Conservation (phyloP, 2,888 invertebrate species). For the Ephialtes manifestator region DNA sequence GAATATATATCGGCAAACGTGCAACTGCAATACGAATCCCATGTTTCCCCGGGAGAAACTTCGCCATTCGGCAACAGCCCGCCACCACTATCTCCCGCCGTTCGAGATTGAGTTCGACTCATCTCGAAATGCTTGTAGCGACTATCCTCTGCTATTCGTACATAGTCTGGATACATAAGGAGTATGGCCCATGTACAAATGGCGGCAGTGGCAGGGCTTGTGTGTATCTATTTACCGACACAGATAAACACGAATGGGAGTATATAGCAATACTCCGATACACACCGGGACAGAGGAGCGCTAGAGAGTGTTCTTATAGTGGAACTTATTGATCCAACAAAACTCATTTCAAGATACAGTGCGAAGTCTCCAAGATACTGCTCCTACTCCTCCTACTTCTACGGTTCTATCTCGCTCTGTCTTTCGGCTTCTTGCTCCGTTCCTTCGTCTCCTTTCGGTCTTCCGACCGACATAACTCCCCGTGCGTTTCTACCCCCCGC, state of each 20-base stretch:
- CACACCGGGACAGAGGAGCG: conserved; percentile 70
- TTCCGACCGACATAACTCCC: conserved; percentile 71
- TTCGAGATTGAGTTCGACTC: conserved; percentile 83
- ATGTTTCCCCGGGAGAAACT: conserved; percentile 54
- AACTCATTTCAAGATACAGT: conserved; percentile 87
- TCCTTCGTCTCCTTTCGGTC: conserved; percentile 64
- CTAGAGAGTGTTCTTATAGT: conserved; percentile 85
- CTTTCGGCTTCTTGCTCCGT: conserved; percentile 65
- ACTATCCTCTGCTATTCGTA: conserved; percentile 80
- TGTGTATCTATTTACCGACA: conserved; percentile 85
- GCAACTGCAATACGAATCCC: conserved; percentile 46
- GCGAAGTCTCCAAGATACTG: conserved; percentile 86
- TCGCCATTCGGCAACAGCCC: conserved; percentile 61
- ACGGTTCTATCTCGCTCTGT: conserved; percentile 77
- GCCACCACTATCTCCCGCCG: conserved; percentile 69
- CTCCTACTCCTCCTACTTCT: conserved; percentile 79
- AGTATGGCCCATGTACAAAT: conserved; percentile 61
- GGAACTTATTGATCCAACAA: conserved; percentile 87
- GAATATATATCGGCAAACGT: conserved; percentile 12
- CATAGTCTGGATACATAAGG: conserved; percentile 76
- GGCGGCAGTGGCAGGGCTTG: conserved; percentile 69
- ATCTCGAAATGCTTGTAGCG: conserved; percentile 83
- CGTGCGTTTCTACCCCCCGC: conserved; percentile 75
- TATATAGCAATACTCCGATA: conserved; percentile 80
- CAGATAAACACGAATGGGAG: conserved; percentile 84